These are phyloP conservation scores for Chrysotoxum bicinctum DNA, from an alignment of 2,888 invertebrate genomes.

Conservation along the genomic window DNA sequence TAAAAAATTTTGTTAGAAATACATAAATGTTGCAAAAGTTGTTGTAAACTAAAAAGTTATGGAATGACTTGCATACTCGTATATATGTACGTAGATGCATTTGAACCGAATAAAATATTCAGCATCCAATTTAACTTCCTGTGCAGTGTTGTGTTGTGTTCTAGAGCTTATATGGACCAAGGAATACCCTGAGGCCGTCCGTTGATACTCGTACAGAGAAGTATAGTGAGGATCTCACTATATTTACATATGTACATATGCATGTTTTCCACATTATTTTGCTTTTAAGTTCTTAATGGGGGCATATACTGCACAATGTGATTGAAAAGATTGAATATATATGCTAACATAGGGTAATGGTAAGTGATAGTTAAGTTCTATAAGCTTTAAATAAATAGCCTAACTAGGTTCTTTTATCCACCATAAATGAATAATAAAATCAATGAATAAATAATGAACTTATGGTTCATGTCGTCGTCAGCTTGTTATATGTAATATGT, in stretches of 20 bases:
- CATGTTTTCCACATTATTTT: slow-evolving; percentile 8
- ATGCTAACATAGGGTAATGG: slow-evolving; percentile 17
- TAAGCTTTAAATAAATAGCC: slow-evolving; percentile 47
- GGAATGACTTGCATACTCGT: slow-evolving; percentile 17
- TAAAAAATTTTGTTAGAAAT: slow-evolving; percentile 34
- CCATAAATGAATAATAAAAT: slow-evolving; percentile 20
- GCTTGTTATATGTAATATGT: not conserved
- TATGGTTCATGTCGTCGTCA: not conserved
- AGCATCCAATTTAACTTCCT: slow-evolving; percentile 66
- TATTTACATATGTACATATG: not conserved
- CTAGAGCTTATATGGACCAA: slow-evolving; percentile 44
- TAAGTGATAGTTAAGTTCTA: slow-evolving; percentile 28
- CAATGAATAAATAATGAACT: not conserved
- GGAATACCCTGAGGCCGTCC: slow-evolving; percentile 52
- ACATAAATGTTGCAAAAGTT: slow-evolving; percentile 29
- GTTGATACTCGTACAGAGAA: slow-evolving; percentile 52
- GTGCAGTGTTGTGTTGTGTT: slow-evolving; percentile 23
- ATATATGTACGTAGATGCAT: slow-evolving; percentile 3
- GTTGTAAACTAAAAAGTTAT: slow-evolving; percentile 17
- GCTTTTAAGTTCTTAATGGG: not conserved
- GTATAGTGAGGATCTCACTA: not conserved
- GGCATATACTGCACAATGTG: slow-evolving; percentile 20
- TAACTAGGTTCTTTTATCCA: not conserved
- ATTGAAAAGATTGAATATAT: slow-evolving; percentile 28
- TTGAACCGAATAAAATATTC: slow-evolving; percentile 64